Evolutionary conservation across 2,888 invertebrate genomes (phyloP).

Genomic region (Clitarchus hookeri): DNA sequence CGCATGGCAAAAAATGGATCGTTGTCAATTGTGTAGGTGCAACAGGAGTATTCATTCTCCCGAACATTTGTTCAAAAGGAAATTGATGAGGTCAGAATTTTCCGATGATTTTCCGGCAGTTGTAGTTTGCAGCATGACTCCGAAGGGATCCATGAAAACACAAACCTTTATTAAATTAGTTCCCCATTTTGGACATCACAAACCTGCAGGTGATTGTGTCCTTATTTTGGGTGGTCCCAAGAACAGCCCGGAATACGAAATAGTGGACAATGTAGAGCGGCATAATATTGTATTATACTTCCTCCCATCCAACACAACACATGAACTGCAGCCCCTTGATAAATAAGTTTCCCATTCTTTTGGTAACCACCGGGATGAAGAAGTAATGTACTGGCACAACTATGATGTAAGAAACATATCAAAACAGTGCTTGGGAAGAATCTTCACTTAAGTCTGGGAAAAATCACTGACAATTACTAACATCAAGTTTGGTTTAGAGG

Average conservation of each 20-base stretch:
- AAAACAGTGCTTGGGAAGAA: no score
- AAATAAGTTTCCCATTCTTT: no score
- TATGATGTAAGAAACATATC: no score
- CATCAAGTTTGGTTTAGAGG: no score
- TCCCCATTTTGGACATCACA: constrained; percentile 46
- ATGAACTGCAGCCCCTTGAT: no score
- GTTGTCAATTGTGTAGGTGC: not conserved
- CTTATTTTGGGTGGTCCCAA: constrained; percentile 49
- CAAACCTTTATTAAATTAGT: constrained; percentile 44
- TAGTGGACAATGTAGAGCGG: constrained; percentile 39
- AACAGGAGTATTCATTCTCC: not conserved
- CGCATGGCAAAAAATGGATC: not conserved
- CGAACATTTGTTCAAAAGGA: constrained; percentile 19
- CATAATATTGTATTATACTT: not conserved
- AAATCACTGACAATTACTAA: no score
- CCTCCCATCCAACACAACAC: no score
- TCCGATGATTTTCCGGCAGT: constrained; percentile 43
- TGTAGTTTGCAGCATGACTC: constrained; percentile 40
- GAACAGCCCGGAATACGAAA: constrained; percentile 46
- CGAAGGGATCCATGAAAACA: constrained; percentile 48
- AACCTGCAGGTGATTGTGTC: constrained; percentile 43
- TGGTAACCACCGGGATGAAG: no score
- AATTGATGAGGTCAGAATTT: not conserved
- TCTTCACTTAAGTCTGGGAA: no score
- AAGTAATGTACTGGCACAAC: no score